Conservation (phyloP, 2,888 invertebrate genomes). For the Phyllotreta cruciferae region DNA sequence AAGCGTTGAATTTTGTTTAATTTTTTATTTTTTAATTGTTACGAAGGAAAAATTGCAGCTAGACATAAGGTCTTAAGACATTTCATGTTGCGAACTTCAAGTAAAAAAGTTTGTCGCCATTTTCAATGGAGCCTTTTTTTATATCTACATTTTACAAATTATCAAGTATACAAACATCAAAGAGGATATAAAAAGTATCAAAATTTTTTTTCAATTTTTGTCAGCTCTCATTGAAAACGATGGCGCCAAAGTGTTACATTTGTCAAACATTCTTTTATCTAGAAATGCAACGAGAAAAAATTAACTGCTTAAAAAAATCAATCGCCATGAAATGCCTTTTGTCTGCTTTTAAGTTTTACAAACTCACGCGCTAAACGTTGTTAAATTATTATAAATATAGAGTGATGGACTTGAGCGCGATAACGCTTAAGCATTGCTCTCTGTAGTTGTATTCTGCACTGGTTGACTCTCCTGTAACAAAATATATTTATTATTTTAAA, state of each 20-base stretch:
- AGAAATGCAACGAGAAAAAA: constrained; percentile 33
- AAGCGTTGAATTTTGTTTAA: constrained; percentile 52
- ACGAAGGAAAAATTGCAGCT: constrained; percentile 59
- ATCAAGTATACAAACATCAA: constrained; percentile 50
- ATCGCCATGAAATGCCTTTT: constrained; percentile 60
- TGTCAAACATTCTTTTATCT: constrained; percentile 15
- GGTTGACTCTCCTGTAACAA: constrained; percentile 65
- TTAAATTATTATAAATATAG: constrained; percentile 55
- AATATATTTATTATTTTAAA: constrained; percentile 19
- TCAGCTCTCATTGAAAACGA: constrained; percentile 46
- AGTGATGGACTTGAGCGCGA: constrained; percentile 52
- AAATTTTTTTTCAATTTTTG: constrained; percentile 50
- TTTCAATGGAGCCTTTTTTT: constrained; percentile 47
- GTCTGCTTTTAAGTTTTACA: constrained; percentile 56
- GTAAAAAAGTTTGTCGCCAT: constrained; percentile 46
- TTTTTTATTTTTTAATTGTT: constrained; percentile 55
- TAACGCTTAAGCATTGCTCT: constrained; percentile 66
- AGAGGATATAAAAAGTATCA: constrained; percentile 59
- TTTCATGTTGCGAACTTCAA: constrained; percentile 53
- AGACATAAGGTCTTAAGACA: constrained; percentile 62
- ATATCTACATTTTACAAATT: constrained; percentile 48
- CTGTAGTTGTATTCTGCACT: constrained; percentile 67
- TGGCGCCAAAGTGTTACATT: constrained; percentile 44
- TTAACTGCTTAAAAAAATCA: constrained; percentile 32
- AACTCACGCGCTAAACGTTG: constrained; percentile 61